Evolutionary conservation across 2,888 invertebrate genomes (phyloP).

Genomic region (Rutpela maculata): DNA sequence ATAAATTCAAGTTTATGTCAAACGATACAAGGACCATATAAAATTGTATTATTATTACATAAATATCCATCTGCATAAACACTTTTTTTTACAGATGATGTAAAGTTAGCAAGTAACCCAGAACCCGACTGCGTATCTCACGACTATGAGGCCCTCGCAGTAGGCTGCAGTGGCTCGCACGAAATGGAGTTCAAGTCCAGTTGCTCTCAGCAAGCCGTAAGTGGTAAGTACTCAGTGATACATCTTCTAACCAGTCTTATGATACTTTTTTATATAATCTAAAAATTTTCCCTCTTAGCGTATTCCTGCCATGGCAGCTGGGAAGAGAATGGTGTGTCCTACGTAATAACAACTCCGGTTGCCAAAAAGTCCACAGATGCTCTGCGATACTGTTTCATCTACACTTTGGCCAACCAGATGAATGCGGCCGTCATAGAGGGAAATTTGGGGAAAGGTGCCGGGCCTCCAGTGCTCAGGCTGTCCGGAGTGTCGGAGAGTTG

Average conservation of each 20-base stretch:
- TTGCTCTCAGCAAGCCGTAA: slow-evolving; percentile 74
- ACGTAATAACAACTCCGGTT: slow-evolving; percentile 81
- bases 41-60: no score
- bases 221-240: slow-evolving; percentile 72
- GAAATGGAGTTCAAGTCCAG: slow-evolving; percentile 79
- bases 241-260: neutral
- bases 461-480: slow-evolving; percentile 72
- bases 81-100: slow-evolving; percentile 52
- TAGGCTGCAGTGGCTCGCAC: slow-evolving; percentile 79
- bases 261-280: neutral
- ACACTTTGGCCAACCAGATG: slow-evolving; percentile 71
- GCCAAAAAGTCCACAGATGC: slow-evolving; percentile 75
- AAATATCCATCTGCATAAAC: no score
- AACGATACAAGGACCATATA: no score
- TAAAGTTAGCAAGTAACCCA: slow-evolving; percentile 52
- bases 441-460: slow-evolving; percentile 61
- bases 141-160: slow-evolving; percentile 77
- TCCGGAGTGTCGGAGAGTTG: slow-evolving; percentile 78
- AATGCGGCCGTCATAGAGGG: slow-evolving; percentile 62
- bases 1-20: no score
- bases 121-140: slow-evolving; percentile 75
- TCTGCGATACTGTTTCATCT: slow-evolving; percentile 80
- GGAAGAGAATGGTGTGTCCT: slow-evolving; percentile 80
- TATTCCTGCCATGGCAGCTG: slow-evolving; percentile 86
- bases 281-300: slow-evolving; percentile 72